Percentiles rank a stretch among this genome's conserved stretches.
phyloP scores from a whole-genome alignment of 1,140 invertebrate genomes.

The Mizuhopecten yessoensis region DNA sequence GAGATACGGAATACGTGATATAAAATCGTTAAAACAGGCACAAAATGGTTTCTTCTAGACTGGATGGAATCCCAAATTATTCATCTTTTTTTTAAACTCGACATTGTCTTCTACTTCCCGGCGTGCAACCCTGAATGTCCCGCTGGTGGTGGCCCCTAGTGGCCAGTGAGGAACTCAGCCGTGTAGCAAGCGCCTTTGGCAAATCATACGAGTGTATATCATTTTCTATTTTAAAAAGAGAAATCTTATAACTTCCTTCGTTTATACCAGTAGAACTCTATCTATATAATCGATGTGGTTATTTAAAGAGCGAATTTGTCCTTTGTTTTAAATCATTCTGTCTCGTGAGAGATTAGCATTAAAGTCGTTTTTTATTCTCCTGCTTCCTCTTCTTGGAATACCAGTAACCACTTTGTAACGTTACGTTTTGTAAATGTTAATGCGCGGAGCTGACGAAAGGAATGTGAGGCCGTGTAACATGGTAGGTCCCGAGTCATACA shows the following conservation, averaged over 20 bases:
- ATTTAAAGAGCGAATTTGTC: background rate
- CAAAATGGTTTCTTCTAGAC: constrained; percentile 53
- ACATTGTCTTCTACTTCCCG: constrained; percentile 1
- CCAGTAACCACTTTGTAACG: background rate
- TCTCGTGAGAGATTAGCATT: background rate
- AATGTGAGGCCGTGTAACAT: background rate
- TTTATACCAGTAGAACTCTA: background rate
- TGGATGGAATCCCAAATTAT: constrained; percentile 51
- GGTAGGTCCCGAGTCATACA: background rate
- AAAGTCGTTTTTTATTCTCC: background rate
- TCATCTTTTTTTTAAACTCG: constrained; percentile 36
- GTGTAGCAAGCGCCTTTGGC: too few relatives aligned
- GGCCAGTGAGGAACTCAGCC: background rate
- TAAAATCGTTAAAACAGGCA: constrained; percentile 63
- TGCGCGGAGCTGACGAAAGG: background rate
- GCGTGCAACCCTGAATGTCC: background rate
- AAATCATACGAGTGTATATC: background rate
- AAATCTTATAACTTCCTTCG: background rate
- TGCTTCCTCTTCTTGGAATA: background rate
- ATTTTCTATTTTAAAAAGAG: background rate
- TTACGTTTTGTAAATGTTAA: background rate
- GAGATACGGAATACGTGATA: constrained; percentile 53
- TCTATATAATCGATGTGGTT: background rate
- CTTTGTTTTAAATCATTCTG: background rate
- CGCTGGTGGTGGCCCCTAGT: constrained; percentile 36